Evolutionary conservation across 1,140 invertebrate genomes (phyloP), one percentile per base, ranked within the genome.

Genomic region (Mactra quadrangularis): DNA sequence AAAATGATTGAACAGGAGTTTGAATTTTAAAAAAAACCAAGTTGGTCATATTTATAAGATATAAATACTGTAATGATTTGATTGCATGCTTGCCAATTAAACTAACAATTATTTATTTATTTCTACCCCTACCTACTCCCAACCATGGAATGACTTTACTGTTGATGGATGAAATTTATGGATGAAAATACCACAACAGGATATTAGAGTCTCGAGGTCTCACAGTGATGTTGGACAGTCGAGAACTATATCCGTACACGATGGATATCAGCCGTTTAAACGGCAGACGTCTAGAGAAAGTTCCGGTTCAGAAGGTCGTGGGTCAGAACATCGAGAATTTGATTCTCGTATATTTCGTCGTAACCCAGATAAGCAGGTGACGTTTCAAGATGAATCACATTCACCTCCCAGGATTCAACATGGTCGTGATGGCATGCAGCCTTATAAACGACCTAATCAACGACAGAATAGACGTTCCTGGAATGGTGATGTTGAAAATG

Each of bases 311-410:
- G 79, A 82, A 17, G 71, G 79, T 11, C 50, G 33, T 17, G 70
- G 47, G 50, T 25, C n/a, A 13, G 59, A 68, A 45, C 70, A 62
- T 1, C 22, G 25, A 25, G 79, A 82, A 45, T 82, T 64, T 47
- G 79, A 82, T 33, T 66, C 79, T 9, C 60, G 79, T 66, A 82
- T 82, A 22, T 82, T 82, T 82, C 79, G 79, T 53, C 33, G 79
- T 53, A 55, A 72, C 55, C 50, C 70, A 15, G 71, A 82, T 27
- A 71, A 64, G 27, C 66, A 75, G 59, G 70, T 75, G 38, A 74
- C 66, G 7, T 64, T 75, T 60, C 35, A 74, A 59, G 60, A 75
- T 74, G 68, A 82, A 19, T 19, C 4, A 31, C 64, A 57, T 29
- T 81, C 77, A 31, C 64, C 77, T 47, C 66, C 77, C 38, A 55